Conservation (phyloP, 2,888 invertebrate genomes). For the Horisme vitalbata region DNA sequence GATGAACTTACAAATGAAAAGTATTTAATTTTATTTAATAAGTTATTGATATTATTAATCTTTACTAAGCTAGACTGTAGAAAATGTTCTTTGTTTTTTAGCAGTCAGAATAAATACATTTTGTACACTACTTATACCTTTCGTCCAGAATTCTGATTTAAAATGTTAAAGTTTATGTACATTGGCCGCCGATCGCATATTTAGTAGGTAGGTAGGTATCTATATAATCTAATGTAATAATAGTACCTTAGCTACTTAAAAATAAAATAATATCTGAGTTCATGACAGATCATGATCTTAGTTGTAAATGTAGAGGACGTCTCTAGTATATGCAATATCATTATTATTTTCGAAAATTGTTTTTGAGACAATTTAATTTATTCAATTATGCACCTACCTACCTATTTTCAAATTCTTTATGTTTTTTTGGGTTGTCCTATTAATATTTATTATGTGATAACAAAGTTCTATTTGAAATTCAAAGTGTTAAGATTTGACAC, state of each 20-base stretch:
- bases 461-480: constrained; percentile 11
- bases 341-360: constrained; percentile 8
- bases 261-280: constrained; percentile 8
- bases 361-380: constrained; percentile 16
- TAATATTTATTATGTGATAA: constrained; percentile 3
- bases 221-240: constrained; percentile 12
- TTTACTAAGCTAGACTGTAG: too few relatives aligned
- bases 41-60: too few relatives aligned
- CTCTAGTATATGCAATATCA: constrained; percentile 19
- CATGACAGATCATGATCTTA: constrained; percentile 23
- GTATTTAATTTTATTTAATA: too few relatives aligned
- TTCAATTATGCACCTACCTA: constrained; percentile 9
- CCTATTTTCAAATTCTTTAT: constrained; percentile 17
- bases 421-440: constrained; percentile 17
- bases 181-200: constrained; percentile 39
- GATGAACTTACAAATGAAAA: too few relatives aligned
- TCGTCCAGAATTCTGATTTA: constrained; percentile 35
- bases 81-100: too few relatives aligned
- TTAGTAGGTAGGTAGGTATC: constrained; percentile 25
- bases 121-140: too few relatives aligned
- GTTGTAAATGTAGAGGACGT: constrained; percentile 31
- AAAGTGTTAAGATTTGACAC: constrained; percentile 2
- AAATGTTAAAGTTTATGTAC: constrained; percentile 57
- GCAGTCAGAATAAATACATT: too few relatives aligned
- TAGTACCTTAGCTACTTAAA: constrained; percentile 28